These are phyloP conservation scores for Lethocerus indicus DNA, from an alignment of 1,140 invertebrate genomes.

Conservation along the genomic window DNA sequence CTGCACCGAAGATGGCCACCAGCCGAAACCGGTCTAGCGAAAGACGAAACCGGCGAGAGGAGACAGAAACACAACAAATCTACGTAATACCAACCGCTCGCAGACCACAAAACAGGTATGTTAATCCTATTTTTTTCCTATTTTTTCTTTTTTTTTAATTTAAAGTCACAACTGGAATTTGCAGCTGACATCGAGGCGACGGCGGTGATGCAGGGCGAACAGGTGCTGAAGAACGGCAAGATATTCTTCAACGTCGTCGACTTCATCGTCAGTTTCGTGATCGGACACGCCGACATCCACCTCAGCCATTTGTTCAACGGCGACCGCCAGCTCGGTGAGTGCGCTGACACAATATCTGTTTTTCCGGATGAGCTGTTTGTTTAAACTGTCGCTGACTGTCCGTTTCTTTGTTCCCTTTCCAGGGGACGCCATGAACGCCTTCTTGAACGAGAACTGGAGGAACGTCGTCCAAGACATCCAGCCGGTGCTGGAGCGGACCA, in stretches of 20 bases:
- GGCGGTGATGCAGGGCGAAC: slow-evolving; percentile 35
- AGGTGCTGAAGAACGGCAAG: slow-evolving; percentile 27
- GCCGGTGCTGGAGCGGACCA: slow-evolving; percentile 27
- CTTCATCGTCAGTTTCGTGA: slow-evolving; percentile 24
- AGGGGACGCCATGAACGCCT: slow-evolving; percentile 29
- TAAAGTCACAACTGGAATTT: background rate
- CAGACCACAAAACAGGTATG: too few relatives aligned
- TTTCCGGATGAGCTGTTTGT: too few relatives aligned
- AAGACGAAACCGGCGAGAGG: too few relatives aligned
- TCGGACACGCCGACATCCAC: slow-evolving; percentile 17
- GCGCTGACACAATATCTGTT: too few relatives aligned
- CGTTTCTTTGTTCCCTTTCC: slow-evolving; percentile 22
- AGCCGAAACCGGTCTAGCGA: too few relatives aligned
- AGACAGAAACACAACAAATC: too few relatives aligned
- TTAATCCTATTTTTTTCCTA: too few relatives aligned
- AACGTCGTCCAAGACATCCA: slow-evolving; percentile 31
- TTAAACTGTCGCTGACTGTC: too few relatives aligned
- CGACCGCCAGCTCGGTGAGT: slow-evolving; percentile 19
- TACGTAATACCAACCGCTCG: too few relatives aligned
- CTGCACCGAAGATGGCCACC: too few relatives aligned
- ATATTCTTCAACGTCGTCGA: slow-evolving; percentile 37
- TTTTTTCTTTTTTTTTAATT: background rate
- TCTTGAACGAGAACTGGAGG: slow-evolving; percentile 39
- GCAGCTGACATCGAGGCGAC: slow-evolving; percentile 42
- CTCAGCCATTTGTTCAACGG: slow-evolving; percentile 21